A percentile compares a stretch with the other conserved stretches of the same genome.
Conservation (phyloP, 1,140 invertebrate genomes). For the Drosophila ambigua region DNA sequence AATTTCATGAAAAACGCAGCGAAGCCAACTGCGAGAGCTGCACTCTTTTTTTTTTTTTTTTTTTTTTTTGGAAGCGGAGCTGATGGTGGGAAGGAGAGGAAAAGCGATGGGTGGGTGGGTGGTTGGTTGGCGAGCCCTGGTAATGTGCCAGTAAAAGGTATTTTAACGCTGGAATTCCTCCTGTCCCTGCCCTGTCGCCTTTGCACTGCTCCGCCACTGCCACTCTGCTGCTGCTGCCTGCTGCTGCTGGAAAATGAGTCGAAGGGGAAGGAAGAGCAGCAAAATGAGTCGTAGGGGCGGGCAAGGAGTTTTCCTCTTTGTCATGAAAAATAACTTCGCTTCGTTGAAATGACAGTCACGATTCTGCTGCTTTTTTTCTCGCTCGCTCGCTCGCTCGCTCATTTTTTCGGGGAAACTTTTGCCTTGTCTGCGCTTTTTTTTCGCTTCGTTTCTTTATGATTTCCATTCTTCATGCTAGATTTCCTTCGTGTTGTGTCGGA, state of each 20-base stretch:
- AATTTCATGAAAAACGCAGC: slow-evolving; percentile 81
- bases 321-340: slow-evolving; percentile 81
- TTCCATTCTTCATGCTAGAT: slow-evolving; percentile 44
- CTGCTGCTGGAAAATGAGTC: slow-evolving; percentile 26
- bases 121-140: slow-evolving; percentile 24
- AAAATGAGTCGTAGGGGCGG: slow-evolving; percentile 31
- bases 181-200: neutral
- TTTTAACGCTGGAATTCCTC: slow-evolving; percentile 74
- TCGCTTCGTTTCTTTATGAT: slow-evolving; percentile 41
- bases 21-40: slow-evolving; percentile 42
- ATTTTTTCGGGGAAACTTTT: slow-evolving; percentile 16
- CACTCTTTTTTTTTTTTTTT: slow-evolving; percentile 38
- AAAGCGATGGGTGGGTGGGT: neutral
- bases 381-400: neutral
- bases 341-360: slow-evolving; percentile 82
- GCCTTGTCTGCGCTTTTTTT: slow-evolving; percentile 9
- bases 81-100: neutral
- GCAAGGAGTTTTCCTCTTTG: slow-evolving; percentile 55
- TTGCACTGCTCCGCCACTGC: neutral
- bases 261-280: slow-evolving; percentile 2
- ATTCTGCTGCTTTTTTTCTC: slow-evolving; percentile 57
- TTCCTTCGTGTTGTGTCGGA: slow-evolving; percentile 9
- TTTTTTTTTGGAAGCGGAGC: neutral
- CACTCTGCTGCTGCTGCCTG: too few species aligned
- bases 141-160: slow-evolving; percentile 81